Base-by-base conservation (phyloP, 2,888 invertebrate species). In the Mycogona germanica region DNA sequence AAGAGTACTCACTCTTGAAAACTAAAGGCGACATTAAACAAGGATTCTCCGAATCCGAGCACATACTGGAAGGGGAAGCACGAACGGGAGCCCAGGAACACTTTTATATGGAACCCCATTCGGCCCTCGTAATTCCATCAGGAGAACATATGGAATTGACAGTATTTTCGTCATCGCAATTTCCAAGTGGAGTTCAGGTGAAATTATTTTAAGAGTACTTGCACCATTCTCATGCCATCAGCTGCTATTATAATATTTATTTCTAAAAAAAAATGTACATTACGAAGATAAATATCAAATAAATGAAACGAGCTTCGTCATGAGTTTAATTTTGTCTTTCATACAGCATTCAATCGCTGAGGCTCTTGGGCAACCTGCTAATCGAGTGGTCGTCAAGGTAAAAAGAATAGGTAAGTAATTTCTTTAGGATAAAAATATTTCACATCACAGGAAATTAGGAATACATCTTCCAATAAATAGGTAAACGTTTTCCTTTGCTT, bases 1-100 rank as follows among this genome's bases (percentile, higher is more conserved):
- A 45, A 6, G n/a, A 23, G 9, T 6, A 25, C 26, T 9, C 21
- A 6, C 21, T 19, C 7, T 12, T 9, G 5, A 21, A 25, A n/a
- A 30, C 44, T 19, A 57, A 59, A 12, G 72, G 92, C 0, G 77
- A 89, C 65, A 73, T 82, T 1, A 79, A 81, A 6, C 66, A 72
- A 51, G 82, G 76, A 0, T 81, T 93, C 60, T 68, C 74, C 30
- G 73, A 77, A 58, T 78, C 84, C 12, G 80, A 83, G 35, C 78
- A 83, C 65, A 70, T 85, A n/a, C 66, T 91, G 30, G 82, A 87
- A 70, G 88, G 89, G 0, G 79, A 84, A 61, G 74, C 80, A 41
- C 74, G 82, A 55, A 82, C 87, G 64, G 91, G 91, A 12, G 91
- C 88, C 0, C 95, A 97, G 70, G 96, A 96, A 67, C 97, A 97